Evolutionary conservation across 2,797 vertebrate genomes (phyloP).

Genomic region (Micrastur ruficollis): DNA sequence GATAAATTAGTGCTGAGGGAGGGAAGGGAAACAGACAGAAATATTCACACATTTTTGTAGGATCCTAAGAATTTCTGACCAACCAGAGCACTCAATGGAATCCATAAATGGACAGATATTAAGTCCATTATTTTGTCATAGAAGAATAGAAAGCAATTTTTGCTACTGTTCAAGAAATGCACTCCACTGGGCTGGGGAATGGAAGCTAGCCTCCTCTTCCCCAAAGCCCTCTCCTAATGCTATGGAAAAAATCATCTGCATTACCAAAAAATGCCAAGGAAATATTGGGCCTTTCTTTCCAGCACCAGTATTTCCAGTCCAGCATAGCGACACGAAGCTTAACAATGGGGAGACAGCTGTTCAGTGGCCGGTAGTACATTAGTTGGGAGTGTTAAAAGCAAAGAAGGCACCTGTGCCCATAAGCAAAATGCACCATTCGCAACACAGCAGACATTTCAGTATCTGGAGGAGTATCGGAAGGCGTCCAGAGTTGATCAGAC

Average conservation of each 20-base stretch:
- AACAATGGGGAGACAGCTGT: neutral
- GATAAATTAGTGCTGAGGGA: constrained; percentile 37
- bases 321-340: neutral
- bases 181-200: neutral
- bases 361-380: neutral
- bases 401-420: neutral
- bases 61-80: constrained; percentile 63
- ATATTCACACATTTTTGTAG: neutral
- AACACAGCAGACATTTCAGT: neutral
- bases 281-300: neutral
- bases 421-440: neutral
- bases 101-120: neutral
- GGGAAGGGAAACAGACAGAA: constrained; percentile 21
- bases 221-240: neutral
- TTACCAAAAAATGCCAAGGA: neutral
- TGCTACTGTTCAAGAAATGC: neutral
- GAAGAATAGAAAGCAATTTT: neutral
- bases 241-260: neutral
- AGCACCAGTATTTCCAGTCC: neutral
- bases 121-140: neutral
- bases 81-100: constrained; percentile 56
- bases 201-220: neutral
- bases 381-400: neutral
- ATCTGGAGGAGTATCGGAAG: neutral
- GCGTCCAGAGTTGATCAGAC: neutral